Evolutionary conservation across 2,888 invertebrate genomes (phyloP), one percentile per base, ranked within the genome.

Genomic region (Petrophora chlorosata): DNA sequence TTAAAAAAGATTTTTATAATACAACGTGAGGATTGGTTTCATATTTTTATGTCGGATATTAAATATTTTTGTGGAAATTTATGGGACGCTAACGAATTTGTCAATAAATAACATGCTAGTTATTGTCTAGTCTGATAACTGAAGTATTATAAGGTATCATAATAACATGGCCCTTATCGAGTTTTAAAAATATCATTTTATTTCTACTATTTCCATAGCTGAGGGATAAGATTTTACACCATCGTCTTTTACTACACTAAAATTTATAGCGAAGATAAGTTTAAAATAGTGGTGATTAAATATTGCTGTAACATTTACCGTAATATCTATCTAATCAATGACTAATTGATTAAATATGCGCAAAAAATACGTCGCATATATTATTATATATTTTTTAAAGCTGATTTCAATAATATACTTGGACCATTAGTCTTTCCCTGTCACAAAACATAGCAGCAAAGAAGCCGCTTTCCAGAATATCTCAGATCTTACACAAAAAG

Each of bases 81-180:
- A 82, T 82, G 50, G 65, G 45, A 65, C 55, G 59, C 75, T 83
- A 82, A 82, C 79, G 81, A 83, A 79, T 72, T 60, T 61, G 66
- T 65, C 75, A 56, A 82, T 83, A 83, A 83, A 82, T 82, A 73
- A 75, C 62, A 10, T 29, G 15, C 26, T 28, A 8, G 33, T 22
- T 35, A 43, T 41, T 35, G 29, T 41, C 12, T 32, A 10, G 16
- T n/a, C 35, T 19, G 23, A 50, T 55, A 41, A 34, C n/a, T 23
- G 26, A 16, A 16, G 4, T 30, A 10, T 25, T 19, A 5, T 5
- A 7, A 19, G 19, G 7, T 5, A 19, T n/a, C n/a, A n/a, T n/a
- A n/a, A n/a, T n/a, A n/a, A n/a, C n/a, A n/a, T n/a, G n/a, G n/a
- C n/a, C n/a, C n/a, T n/a, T n/a, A n/a, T n/a, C n/a, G n/a, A n/a